Base-by-base conservation (phyloP, 2,113 vertebrate genomes). In the Lucifuga dentata region DNA sequence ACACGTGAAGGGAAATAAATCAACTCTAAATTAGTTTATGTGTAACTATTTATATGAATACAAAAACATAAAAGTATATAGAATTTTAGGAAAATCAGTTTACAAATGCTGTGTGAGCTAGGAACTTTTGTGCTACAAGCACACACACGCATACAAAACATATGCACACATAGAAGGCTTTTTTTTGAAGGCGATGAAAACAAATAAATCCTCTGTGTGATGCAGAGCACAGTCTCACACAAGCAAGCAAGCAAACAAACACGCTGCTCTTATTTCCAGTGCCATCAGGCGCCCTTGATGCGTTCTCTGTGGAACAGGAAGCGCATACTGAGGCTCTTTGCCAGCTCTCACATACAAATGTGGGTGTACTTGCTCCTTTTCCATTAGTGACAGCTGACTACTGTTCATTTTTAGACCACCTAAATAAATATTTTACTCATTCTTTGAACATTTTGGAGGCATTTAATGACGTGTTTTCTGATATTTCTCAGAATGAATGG, bases 231-330 rank as follows among this genome's bases (percentile, higher is more conserved):
- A 68, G 67, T 63, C 52, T 59, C 59, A 70, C 48, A 69, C 48
- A 76, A 68, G 55, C 71, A 78, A 68, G 68, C 72, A 78, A 68
- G 68, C 72, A 88, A 86, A 78, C 72, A 87, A 81, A 80, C 73
- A 73, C 11, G 23, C 46, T 43, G 51, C 73, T 78, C 66, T 80
- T 79, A 73, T 75, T 78, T 79, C 68, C 75, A 74, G 75, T 73
- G 83, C 84, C 78, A 85, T 90, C 87, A 90, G 75, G 84, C 76
- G 26, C 68, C 66, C 87, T 89, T 86, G 80, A 89, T 88, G 85
- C 63, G 13, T 64, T 71, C 79, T 80, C 69, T 52, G 58, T 29
- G 50, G 71, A 84, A 75, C 77, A 81, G 62, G 62, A 74, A 76
- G 78, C 73, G 33, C 70, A 76, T 48, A 83, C 83, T 87, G 86